Percentiles rank a stretch among this genome's conserved stretches.
Evolutionary conservation across 2,113 vertebrate species (phyloP).

Genomic region (Seriola rivoliana): DNA sequence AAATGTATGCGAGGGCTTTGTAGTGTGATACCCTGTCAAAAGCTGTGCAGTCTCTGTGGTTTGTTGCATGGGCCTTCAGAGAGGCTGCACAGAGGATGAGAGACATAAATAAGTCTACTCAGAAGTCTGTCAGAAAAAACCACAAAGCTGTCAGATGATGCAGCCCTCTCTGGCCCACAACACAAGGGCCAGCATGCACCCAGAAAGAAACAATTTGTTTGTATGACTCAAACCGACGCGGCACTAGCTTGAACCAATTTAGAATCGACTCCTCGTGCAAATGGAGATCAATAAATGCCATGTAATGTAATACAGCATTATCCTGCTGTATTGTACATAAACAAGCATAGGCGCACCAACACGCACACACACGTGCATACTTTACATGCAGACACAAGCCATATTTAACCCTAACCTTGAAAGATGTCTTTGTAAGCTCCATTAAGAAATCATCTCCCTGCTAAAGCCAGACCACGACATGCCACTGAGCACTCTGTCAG

Average conservation of each 20-base stretch:
- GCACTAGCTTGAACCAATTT: conserved; percentile 41
- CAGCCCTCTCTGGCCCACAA: conserved; percentile 52
- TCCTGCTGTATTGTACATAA: conserved; percentile 8
- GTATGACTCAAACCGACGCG: conserved; percentile 32
- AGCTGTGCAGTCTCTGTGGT: conserved; percentile 68
- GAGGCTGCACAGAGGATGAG: conserved; percentile 65
- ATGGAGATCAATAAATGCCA: conserved; percentile 43
- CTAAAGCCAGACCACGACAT: conserved; percentile 46
- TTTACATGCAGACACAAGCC: conserved; percentile 11
- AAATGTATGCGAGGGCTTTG: conserved; percentile 68
- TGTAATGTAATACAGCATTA: conserved; percentile 42
- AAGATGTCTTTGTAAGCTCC: conserved; percentile 41
- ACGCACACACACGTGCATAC: not conserved
- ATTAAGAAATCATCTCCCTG: conserved; percentile 49
- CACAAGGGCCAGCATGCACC: conserved; percentile 30
- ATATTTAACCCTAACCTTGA: conserved; percentile 40
- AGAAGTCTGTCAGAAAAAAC: conserved; percentile 63
- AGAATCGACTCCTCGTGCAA: conserved; percentile 34
- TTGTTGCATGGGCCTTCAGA: conserved; percentile 70
- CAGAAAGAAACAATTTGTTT: conserved; percentile 38
- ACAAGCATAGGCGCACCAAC: not conserved
- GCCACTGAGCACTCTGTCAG: conserved; percentile 47
- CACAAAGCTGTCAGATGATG: conserved; percentile 73
- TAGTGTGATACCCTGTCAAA: conserved; percentile 73
- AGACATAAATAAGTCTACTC: conserved; percentile 75